phyloP scores from a whole-genome alignment of 2,113 vertebrate genomes.

The Cyphomyrus discorhynchus region DNA sequence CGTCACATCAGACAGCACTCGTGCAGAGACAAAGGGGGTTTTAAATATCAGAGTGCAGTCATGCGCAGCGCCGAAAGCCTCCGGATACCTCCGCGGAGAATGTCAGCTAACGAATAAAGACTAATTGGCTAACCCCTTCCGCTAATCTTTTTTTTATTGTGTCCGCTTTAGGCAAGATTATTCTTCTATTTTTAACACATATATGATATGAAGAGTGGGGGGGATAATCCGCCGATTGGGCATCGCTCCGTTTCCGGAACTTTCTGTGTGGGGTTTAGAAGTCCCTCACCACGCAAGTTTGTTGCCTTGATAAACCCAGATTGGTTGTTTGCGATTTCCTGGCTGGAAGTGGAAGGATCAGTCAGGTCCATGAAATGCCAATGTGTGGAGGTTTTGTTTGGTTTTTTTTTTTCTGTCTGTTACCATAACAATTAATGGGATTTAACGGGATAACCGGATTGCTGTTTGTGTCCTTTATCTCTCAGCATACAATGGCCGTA shows the following conservation, averaged over 20 bases:
- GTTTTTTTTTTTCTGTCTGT: constrained; percentile 25
- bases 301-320: constrained; percentile 23
- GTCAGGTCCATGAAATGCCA: constrained; percentile 58
- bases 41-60: constrained; percentile 52
- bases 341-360: constrained; percentile 52
- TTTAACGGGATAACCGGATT: constrained; percentile 55
- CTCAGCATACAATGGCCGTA: constrained; percentile 50
- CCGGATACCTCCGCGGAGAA: constrained; percentile 52
- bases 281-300: neutral
- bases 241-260: neutral
- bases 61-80: constrained; percentile 37
- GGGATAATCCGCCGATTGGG: neutral
- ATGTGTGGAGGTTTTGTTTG: constrained; percentile 39
- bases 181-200: constrained; percentile 44
- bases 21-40: constrained; percentile 48
- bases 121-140: constrained; percentile 54
- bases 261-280: neutral
- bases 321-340: constrained; percentile 46
- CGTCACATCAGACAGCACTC: constrained; percentile 28
- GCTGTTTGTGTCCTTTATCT: constrained; percentile 56
- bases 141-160: constrained; percentile 50
- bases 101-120: constrained; percentile 49
- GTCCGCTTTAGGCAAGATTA: constrained; percentile 43
- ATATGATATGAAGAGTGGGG: constrained; percentile 25
- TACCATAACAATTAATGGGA: constrained; percentile 54